Percentiles rank a stretch among this genome's conserved stretches.
phyloP scores from a whole-genome alignment of 1,140 invertebrate genomes.

The Ladona fulva region DNA sequence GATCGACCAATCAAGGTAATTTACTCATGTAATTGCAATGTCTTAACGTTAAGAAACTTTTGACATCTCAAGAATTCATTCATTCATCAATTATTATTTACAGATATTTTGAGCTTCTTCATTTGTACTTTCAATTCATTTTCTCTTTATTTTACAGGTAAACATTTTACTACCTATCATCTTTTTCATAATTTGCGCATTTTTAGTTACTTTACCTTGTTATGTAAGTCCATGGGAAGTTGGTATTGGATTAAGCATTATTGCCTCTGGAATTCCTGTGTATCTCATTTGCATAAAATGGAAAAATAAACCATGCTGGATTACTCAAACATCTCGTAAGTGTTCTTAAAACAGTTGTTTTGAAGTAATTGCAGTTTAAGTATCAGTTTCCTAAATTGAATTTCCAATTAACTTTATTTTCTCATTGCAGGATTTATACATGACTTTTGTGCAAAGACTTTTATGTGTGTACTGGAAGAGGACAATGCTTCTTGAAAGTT shows the following conservation, averaged over 20 bases:
- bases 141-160: constrained; percentile 35
- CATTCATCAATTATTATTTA: too few relatives aligned
- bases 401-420: not conserved
- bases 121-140: constrained; percentile 16
- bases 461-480: not conserved
- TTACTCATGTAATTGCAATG: not conserved
- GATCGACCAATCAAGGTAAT: constrained; percentile 58
- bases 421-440: not conserved
- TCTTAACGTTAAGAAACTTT: not conserved
- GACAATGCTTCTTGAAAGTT: not conserved
- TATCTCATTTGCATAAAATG: constrained; percentile 81
- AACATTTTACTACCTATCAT: constrained; percentile 66
- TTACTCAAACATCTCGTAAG: constrained; percentile 31
- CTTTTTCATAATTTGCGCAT: constrained; percentile 75
- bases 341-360: not conserved
- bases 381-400: too few relatives aligned
- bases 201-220: constrained; percentile 73
- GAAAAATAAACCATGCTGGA: constrained; percentile 61
- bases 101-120: not conserved
- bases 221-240: constrained; percentile 68
- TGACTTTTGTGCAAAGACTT: not conserved
- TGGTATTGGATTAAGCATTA: constrained; percentile 71
- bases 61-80: too few relatives aligned
- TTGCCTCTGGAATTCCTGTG: constrained; percentile 81
- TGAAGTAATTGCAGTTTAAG: too few relatives aligned